Percentiles rank a stretch among this genome's conserved stretches.
phyloP scores from a whole-genome alignment of 2,888 invertebrate species.

The Temnothorax ravouxi region DNA sequence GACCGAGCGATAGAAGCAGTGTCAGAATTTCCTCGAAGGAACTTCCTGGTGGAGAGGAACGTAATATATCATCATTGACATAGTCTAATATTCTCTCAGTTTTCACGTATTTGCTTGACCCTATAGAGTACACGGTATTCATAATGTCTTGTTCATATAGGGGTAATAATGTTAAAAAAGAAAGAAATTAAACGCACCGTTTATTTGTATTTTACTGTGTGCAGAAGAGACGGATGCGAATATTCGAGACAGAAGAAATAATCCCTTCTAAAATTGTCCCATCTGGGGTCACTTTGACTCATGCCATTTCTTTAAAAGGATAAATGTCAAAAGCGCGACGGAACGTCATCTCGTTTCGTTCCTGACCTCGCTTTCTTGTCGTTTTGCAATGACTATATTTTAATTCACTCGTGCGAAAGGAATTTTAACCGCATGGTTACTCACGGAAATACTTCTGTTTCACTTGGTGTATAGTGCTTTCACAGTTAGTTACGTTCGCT shows the following conservation, averaged over 20 bases:
- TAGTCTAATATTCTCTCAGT: constrained; percentile 25
- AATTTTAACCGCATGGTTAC: constrained; percentile 51
- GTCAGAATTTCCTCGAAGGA: constrained; percentile 29
- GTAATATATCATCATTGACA: constrained; percentile 52
- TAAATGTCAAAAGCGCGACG: constrained; percentile 35
- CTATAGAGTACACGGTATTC: neutral
- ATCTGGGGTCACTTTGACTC: constrained; percentile 19
- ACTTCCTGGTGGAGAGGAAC: constrained; percentile 21
- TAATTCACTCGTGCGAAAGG: constrained; percentile 49
- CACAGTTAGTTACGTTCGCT: constrained; percentile 55
- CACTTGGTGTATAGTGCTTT: constrained; percentile 53
- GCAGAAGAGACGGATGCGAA: neutral
- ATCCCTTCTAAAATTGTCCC: neutral
- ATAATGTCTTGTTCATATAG: neutral
- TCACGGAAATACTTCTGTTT: constrained; percentile 53
- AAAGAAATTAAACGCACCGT: neutral
- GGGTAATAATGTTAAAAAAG: constrained; percentile 7
- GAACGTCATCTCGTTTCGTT: constrained; percentile 8
- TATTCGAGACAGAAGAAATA: constrained; percentile 25
- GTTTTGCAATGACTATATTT: constrained; percentile 45
- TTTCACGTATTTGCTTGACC: constrained; percentile 11
- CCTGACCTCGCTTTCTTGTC: constrained; percentile 8
- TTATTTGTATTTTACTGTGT: neutral
- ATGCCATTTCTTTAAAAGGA: neutral
- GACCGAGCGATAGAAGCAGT: constrained; percentile 33